Evolutionary conservation across 2,888 invertebrate species (phyloP), one percentile per base, ranked within the genome.

Genomic region (Hedychridium roseum): DNA sequence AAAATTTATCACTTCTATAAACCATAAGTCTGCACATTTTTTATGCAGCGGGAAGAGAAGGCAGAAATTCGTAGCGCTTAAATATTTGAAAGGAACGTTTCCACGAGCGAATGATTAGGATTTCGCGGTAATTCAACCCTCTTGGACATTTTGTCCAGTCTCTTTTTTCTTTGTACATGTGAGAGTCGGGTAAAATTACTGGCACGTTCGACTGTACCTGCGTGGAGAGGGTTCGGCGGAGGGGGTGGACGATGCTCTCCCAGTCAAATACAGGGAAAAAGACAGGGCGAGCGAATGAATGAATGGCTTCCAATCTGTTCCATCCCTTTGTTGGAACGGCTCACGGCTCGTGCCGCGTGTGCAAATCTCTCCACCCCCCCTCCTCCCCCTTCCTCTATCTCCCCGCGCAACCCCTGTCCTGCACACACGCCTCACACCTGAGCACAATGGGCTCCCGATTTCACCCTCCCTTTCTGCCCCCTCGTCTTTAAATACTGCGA

Each of bases 371-470:
- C 65, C 64, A 63, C 57, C 61, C 4, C 6, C 28, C n/a, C 44
- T 36, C 11, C 40, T 12, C 35, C 35, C 35, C 21, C 31, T 43
- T 28, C 23, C 36, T 50, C 38, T 28, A 37, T 20, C 46, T 38
- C 55, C 50, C 45, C 40, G 43, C 43, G 40, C 50, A 57, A 38
- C 50, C 63, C 57, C 54, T 56, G 70, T n/a, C n/a, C n/a, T n/a
- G n/a, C n/a, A n/a, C 74, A 70, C 74, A 73, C 74, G 77, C 73
- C 78, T 78, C 73, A 78, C 78, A 78, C 78, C 78, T 78, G 77
- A 78, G 76, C 62, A 78, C 78, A 78, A 78, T 78, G 68, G 70
- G 60, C 54, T 60, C 57, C 68, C 71, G 70, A 71, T 71, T 73
- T 74, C 53, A 66, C 69, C 73, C 70, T 65, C 64, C 53, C 60